A percentile compares a stretch with the other conserved stretches of the same genome.
Conservation (phyloP, 2,888 invertebrate species). For the Drosophila neotestacea region DNA sequence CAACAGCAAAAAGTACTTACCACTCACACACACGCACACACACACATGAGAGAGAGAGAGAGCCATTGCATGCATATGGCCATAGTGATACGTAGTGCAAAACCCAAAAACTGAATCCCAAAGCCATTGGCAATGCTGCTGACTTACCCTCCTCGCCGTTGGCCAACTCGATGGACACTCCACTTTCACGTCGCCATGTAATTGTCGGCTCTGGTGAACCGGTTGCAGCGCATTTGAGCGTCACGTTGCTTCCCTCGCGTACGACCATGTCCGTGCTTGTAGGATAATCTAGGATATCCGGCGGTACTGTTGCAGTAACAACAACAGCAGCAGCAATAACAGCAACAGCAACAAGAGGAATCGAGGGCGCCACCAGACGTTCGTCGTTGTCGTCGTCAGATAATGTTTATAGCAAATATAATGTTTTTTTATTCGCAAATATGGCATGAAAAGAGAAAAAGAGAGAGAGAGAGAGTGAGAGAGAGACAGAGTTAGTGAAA, state of each 20-base stretch:
- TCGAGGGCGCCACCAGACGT: constrained; percentile 68
- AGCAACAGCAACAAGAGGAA: constrained; percentile 47
- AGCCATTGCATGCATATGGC: constrained; percentile 48
- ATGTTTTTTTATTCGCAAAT: constrained; percentile 6
- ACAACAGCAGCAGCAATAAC: constrained; percentile 42
- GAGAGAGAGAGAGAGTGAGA: constrained; percentile 2
- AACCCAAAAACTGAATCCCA: constrained; percentile 33
- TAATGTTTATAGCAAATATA: constrained; percentile 67
- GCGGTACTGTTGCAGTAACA: constrained; percentile 88
- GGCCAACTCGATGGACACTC: constrained; percentile 90
- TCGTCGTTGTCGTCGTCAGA: constrained; percentile 53
- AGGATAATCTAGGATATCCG: constrained; percentile 93
- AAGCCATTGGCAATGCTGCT: constrained; percentile 39
- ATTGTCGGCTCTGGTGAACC: constrained; percentile 95
- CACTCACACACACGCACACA: constrained; percentile 44
- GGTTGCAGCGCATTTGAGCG: constrained; percentile 94
- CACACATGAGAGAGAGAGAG: background rate
- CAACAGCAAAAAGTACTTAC: constrained; percentile 77
- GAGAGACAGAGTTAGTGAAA: constrained; percentile 17
- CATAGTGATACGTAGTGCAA: constrained; percentile 34
- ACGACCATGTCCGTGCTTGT: constrained; percentile 95
- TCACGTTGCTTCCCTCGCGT: constrained; percentile 94
- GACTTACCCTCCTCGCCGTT: constrained; percentile 90
- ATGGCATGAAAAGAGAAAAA: constrained; percentile 42
- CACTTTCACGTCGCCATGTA: constrained; percentile 94